A percentile compares a stretch with the other conserved stretches of the same genome.
These are phyloP conservation scores for Sinhomidia bicolor DNA, from an alignment of 2,888 invertebrate genomes.

Conservation along the genomic window DNA sequence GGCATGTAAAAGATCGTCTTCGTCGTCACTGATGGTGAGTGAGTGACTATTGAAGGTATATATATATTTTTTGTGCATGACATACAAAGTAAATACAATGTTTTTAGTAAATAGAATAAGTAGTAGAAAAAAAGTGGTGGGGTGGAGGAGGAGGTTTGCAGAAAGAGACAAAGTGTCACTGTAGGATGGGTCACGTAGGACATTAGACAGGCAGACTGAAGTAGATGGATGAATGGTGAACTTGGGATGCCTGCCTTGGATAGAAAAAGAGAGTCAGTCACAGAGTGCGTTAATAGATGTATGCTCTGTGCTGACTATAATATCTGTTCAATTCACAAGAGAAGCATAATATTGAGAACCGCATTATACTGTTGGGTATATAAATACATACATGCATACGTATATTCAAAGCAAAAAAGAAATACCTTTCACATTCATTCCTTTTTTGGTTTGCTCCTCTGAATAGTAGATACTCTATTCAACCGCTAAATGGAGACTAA, in stretches of 20 bases:
- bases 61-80: slow-evolving; percentile 8
- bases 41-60: slow-evolving; percentile 7
- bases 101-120: slow-evolving; percentile 59
- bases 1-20: slow-evolving; percentile 12
- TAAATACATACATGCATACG: not conserved
- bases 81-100: slow-evolving; percentile 40
- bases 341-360: not conserved
- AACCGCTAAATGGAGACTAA: slow-evolving; percentile 36
- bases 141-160: slow-evolving; percentile 9
- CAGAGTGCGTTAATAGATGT: not conserved
- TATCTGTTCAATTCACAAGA: slow-evolving; percentile 6
- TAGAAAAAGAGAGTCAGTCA: not conserved
- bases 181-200: slow-evolving; percentile 75
- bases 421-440: slow-evolving; percentile 4
- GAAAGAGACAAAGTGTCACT: slow-evolving; percentile 73
- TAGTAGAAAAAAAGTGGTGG: not conserved
- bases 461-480: slow-evolving; percentile 18
- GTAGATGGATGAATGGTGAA: slow-evolving; percentile 73
- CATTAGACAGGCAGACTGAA: slow-evolving; percentile 67
- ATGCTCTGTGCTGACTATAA: not conserved
- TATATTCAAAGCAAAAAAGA: not conserved
- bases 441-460: slow-evolving; percentile 27
- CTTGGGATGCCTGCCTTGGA: slow-evolving; percentile 45
- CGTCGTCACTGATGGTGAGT: slow-evolving; percentile 15
- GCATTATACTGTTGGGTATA: too few species aligned